Evolutionary conservation across 2,113 vertebrate genomes (phyloP).

Genomic region (Bettongia penicillata): DNA sequence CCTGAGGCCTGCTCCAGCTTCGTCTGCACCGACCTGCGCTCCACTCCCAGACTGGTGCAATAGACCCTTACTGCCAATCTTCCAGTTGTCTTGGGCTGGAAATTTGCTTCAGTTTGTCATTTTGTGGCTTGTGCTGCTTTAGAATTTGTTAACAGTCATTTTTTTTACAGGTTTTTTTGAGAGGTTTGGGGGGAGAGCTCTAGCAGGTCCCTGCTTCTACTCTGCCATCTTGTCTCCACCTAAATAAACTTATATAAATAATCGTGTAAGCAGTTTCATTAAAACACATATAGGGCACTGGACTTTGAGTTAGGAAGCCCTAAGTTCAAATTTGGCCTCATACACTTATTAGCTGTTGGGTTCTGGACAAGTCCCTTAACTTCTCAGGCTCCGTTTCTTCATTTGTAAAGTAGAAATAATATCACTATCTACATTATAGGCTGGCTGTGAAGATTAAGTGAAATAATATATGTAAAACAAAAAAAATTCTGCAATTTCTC

Average conservation of each 20-base stretch:
- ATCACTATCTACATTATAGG: not conserved
- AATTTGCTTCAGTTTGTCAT: too few relatives aligned
- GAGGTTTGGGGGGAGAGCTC: too few relatives aligned
- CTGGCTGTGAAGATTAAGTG: not conserved
- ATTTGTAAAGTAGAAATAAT: not conserved
- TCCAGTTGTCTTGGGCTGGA: too few relatives aligned
- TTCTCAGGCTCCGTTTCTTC: not conserved
- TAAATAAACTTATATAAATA: not conserved
- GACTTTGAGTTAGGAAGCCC: not conserved
- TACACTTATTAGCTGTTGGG: not conserved
- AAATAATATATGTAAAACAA: not conserved
- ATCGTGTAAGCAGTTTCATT: not conserved
- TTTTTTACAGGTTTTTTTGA: too few relatives aligned
- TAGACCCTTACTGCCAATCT: too few relatives aligned
- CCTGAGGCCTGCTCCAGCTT: too few relatives aligned
- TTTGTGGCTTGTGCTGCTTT: too few relatives aligned
- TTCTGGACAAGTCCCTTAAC: not conserved
- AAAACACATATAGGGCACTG: not conserved
- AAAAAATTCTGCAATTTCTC: not conserved
- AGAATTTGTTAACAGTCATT: too few relatives aligned
- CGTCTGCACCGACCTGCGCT: too few relatives aligned
- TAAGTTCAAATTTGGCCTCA: not conserved
- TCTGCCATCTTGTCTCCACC: too few relatives aligned
- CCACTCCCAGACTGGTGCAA: too few relatives aligned
- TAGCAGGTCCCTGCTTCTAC: too few relatives aligned